Base-by-base conservation (phyloP, 2,888 invertebrate genomes). In the Acrobasis suavella region DNA sequence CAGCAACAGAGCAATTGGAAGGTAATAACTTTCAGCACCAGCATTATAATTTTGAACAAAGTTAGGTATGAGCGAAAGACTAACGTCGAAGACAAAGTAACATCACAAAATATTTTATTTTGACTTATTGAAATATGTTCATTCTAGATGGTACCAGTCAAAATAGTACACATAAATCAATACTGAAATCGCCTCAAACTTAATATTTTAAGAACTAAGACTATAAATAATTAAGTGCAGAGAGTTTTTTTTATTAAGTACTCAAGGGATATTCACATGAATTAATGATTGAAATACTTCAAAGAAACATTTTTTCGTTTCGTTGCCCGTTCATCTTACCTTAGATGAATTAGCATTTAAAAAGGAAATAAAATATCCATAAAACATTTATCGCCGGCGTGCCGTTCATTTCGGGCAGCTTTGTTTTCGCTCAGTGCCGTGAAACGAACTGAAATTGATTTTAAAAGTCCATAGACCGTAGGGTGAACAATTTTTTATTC, bases 331-430 rank as follows among this genome's bases (percentile, higher is more conserved):
- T 62, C 65, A 51, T 63, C 55, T 65, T 69, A 68, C 68, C 68
- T 72, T 67, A 67, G 67, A 64, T 61, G 67, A 79, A 79, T 82
- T 81, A 74, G 75, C 77, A 83, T 82, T 81, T 77, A 76, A 79
- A 81, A 79, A 64, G 52, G 77, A 75, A 72, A 74, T 6, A 76
- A 78, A 75, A 76, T 77, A 75, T 78, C 78, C 75, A 79, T 82
- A 76, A 76, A 80, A 78, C 75, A 78, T 79, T 80, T 72, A 76
- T 78, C 73, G 71, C 65, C 71, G 64, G 69, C 72, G 68, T 67
- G 68, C 68, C 76, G 72, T 74, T 81, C 75, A 74, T 76, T 78
- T 77, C 65, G 65, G 62, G 61, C 67, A 62, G 42, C 70, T 71
- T 77, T 78, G 72, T 78, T 82, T 80, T 74, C 69, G 72, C 69